phyloP scores from a whole-genome alignment of 2,797 vertebrate species.

The Tenualosa ilisha region DNA sequence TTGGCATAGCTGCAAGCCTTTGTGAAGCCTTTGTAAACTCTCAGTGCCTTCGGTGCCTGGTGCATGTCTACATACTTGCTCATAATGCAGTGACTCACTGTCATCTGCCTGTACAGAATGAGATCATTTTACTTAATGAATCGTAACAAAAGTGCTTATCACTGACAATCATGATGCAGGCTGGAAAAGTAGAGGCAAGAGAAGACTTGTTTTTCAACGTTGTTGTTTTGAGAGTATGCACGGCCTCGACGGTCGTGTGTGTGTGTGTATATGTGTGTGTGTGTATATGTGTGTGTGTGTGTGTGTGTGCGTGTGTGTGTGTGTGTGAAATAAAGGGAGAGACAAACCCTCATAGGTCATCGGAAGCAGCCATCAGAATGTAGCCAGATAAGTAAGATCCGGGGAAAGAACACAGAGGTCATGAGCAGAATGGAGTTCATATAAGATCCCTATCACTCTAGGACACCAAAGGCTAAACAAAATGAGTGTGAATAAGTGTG shows the following conservation, averaged over 20 bases:
- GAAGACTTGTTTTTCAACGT: not conserved
- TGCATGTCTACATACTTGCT: not conserved
- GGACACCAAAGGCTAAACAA: not conserved
- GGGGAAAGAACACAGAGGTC: not conserved
- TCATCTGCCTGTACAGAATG: not conserved
- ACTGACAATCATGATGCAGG: not conserved
- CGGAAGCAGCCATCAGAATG: not conserved
- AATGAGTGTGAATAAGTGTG: not conserved
- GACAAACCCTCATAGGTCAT: not conserved
- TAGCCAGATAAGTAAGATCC: not conserved
- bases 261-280: not conserved
- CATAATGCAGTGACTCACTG: not conserved
- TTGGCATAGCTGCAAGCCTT: not conserved
- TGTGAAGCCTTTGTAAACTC: not conserved
- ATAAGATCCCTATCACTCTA: not conserved
- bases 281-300: not conserved
- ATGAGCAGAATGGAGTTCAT: not conserved
- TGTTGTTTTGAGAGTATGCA: not conserved
- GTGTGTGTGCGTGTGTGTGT: not conserved
- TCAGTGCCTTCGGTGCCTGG: not conserved
- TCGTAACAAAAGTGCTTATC: constrained; percentile 22
- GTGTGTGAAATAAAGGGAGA: not conserved
- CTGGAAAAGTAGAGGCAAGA: not conserved
- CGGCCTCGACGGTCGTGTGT: not conserved
- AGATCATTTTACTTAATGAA: constrained; percentile 24